These are phyloP conservation scores for Myanophis thanlyinensis DNA, from an alignment of 2,113 vertebrate species.

Conservation along the genomic window DNA sequence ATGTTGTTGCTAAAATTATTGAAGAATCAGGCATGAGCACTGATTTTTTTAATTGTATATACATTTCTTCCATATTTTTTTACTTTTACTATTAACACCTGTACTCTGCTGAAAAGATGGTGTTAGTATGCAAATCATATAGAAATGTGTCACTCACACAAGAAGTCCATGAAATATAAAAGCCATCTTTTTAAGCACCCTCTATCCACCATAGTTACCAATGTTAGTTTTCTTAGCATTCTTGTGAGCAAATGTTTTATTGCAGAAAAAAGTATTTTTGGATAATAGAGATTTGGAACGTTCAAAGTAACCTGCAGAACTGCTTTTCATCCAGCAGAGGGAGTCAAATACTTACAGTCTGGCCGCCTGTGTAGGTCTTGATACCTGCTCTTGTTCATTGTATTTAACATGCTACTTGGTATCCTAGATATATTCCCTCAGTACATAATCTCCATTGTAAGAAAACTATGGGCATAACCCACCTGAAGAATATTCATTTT, in stretches of 20 bases:
- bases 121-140: not conserved
- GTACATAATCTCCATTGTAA: not conserved
- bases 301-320: not conserved
- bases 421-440: not conserved
- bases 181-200: not conserved
- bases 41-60: not conserved
- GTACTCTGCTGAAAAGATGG: not conserved
- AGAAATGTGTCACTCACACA: not conserved
- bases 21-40: not conserved
- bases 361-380: not conserved
- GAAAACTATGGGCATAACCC: not conserved
- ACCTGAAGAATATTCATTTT: not conserved
- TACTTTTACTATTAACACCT: not conserved
- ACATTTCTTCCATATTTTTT: not conserved
- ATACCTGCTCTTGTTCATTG: not conserved
- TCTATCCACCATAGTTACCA: not conserved
- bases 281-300: not conserved
- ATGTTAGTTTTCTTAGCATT: not conserved
- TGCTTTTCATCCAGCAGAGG: conserved; percentile 49
- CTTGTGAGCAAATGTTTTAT: not conserved
- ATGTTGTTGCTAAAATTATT: not conserved
- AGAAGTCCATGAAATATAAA: not conserved
- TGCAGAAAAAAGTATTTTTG: fast-evolving
- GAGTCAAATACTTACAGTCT: conserved; percentile 16
- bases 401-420: not conserved